A percentile compares a stretch with the other conserved stretches of the same genome.
phyloP scores from a whole-genome alignment of 1,140 invertebrate genomes.

The Fragariocoptes setiger region DNA sequence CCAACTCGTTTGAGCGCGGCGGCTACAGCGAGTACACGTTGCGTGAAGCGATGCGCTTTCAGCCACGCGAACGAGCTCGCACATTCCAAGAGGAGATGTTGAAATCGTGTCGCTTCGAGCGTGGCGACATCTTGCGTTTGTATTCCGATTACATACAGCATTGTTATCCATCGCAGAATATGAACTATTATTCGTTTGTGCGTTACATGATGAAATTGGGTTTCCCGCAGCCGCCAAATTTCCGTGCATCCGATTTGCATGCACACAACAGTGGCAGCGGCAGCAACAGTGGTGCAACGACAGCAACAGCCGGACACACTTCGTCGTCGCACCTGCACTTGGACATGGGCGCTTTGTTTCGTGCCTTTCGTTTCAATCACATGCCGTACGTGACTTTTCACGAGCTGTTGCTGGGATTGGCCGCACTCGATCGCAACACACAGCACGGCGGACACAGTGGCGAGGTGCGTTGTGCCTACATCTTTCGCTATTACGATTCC shows the following conservation, averaged over 20 bases:
- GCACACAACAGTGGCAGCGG: not conserved
- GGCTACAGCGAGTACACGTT: slow-evolving; percentile 2
- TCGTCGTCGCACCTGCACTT: not conserved
- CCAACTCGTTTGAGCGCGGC: slow-evolving; percentile 1
- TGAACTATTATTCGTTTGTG: slow-evolving; percentile 8
- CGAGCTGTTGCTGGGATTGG: slow-evolving; percentile 21
- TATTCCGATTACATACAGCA: slow-evolving; percentile 10
- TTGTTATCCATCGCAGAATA: slow-evolving; percentile 6
- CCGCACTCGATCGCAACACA: slow-evolving; percentile 22
- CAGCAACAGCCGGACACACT: too few species aligned
- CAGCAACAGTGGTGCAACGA: too few species aligned
- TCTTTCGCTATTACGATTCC: slow-evolving; percentile 9
- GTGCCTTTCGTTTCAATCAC: slow-evolving; percentile 3
- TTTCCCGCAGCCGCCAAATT: not conserved
- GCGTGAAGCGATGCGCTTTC: slow-evolving; percentile 1
- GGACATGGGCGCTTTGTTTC: slow-evolving; percentile 3
- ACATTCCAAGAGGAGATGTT: slow-evolving; percentile 6
- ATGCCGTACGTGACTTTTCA: slow-evolving; percentile 15
- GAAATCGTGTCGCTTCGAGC: slow-evolving; percentile 3
- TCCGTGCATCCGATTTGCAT: not conserved
- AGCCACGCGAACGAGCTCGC: slow-evolving; percentile 1
- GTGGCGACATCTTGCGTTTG: slow-evolving; percentile 3
- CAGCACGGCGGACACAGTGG: slow-evolving; percentile 20
- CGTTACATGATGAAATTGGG: slow-evolving; percentile 6
- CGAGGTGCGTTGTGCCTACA: slow-evolving; percentile 6